Conservation (phyloP, 37 sponge, comb jelly and placozoan genomes). For the Chondrilla cf. caribensis region DNA sequence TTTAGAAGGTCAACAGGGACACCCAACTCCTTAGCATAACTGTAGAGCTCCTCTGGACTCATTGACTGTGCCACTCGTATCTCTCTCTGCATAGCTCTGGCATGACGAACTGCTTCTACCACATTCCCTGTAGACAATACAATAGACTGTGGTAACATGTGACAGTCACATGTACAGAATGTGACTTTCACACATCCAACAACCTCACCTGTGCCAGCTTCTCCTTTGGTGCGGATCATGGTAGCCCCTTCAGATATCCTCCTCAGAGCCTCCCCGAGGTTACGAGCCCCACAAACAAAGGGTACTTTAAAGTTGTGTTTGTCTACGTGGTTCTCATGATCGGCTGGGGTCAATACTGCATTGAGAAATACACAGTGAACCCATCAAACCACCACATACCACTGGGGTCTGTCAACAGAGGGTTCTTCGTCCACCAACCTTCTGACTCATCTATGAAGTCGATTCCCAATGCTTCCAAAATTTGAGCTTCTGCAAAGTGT, state of each 20-base stretch:
- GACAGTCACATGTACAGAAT: not conserved
- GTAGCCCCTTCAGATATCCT: slow-evolving; percentile 80
- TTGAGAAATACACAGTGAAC: not conserved
- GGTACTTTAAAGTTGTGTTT: slow-evolving; percentile 71
- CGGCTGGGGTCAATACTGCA: slow-evolving; percentile 77
- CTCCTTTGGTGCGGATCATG: slow-evolving; percentile 84
- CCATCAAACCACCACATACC: not conserved
- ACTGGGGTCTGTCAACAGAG: not conserved
- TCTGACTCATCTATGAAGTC: slow-evolving; percentile 86
- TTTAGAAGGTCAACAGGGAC: slow-evolving; percentile 65
- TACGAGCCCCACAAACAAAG: slow-evolving; percentile 80
- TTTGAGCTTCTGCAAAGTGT: slow-evolving; percentile 88
- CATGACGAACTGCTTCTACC: slow-evolving; percentile 77
- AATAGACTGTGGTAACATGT: not conserved
- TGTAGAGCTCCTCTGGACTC: slow-evolving; percentile 49
- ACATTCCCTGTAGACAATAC: slow-evolving; percentile 76
- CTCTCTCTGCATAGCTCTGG: slow-evolving; percentile 61
- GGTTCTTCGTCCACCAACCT: slow-evolving; percentile 35
- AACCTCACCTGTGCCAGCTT: slow-evolving; percentile 81
- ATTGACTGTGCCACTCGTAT: slow-evolving; percentile 57
- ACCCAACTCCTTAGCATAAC: slow-evolving; percentile 71
- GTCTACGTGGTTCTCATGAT: slow-evolving; percentile 73
- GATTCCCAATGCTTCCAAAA: slow-evolving; percentile 57
- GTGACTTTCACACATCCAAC: not conserved
- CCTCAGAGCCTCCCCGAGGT: slow-evolving; percentile 77